Percentiles rank a stretch among this genome's conserved stretches.
phyloP scores from a whole-genome alignment of 2,113 vertebrate genomes.

The Craseonycteris thonglongyai region DNA sequence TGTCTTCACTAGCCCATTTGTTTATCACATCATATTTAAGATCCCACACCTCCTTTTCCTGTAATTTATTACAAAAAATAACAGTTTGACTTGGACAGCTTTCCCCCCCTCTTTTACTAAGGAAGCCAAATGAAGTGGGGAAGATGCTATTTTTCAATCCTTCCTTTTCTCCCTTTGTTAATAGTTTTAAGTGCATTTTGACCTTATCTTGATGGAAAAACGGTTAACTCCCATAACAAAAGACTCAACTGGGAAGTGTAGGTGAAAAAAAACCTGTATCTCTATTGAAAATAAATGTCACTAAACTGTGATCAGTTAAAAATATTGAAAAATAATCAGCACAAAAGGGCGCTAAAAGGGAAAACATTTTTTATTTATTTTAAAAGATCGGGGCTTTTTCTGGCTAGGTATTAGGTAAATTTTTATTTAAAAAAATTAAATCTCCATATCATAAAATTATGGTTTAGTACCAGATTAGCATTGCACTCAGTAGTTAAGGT shows the following conservation, averaged over 20 bases:
- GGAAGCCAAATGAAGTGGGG: constrained; percentile 65
- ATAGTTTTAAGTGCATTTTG: constrained; percentile 74
- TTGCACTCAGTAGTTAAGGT: constrained; percentile 76
- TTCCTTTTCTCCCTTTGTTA: constrained; percentile 54
- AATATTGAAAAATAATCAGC: constrained; percentile 78
- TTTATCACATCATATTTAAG: constrained; percentile 51
- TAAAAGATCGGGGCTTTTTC: constrained; percentile 71
- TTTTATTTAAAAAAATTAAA: constrained; percentile 53
- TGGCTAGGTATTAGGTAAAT: constrained; percentile 74
- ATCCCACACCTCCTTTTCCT: constrained; percentile 46
- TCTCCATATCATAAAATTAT: constrained; percentile 61
- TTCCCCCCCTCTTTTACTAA: constrained; percentile 61
- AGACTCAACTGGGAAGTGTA: constrained; percentile 70
- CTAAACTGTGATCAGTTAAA: constrained; percentile 77
- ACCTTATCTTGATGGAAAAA: constrained; percentile 75
- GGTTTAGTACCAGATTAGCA: constrained; percentile 74
- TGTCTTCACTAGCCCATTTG: constrained; percentile 60
- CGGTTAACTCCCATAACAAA: constrained; percentile 72
- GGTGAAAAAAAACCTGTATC: constrained; percentile 64
- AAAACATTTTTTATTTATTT: constrained; percentile 74
- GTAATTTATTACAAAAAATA: constrained; percentile 73
- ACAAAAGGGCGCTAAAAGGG: constrained; percentile 73
- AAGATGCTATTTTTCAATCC: constrained; percentile 68
- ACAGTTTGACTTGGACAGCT: constrained; percentile 65
- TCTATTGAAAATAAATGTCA: constrained; percentile 71